A percentile compares a stretch with the other conserved stretches of the same genome.
Evolutionary conservation across 2,797 vertebrate genomes (phyloP).

Genomic region (Arrhamphus sclerolepis): DNA sequence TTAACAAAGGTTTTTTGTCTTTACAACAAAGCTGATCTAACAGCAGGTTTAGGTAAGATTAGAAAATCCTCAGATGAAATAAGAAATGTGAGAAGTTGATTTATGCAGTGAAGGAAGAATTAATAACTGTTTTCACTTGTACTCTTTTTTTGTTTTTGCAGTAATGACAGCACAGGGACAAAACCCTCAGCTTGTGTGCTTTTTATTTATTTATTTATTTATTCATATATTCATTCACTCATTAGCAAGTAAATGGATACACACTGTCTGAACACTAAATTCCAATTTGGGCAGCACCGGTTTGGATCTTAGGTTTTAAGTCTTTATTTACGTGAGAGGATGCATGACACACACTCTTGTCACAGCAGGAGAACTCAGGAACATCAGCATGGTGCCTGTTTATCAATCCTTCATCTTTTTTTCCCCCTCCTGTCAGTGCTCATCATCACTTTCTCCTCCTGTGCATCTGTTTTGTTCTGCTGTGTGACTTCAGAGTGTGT

Average conservation of each 20-base stretch:
- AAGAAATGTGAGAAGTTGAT: constrained; percentile 12
- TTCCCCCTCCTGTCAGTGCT: constrained; percentile 1
- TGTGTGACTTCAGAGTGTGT: not conserved
- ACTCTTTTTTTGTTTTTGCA: not conserved
- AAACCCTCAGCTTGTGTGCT: not conserved
- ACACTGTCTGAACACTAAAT: not conserved
- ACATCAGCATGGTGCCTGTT: constrained; percentile 33
- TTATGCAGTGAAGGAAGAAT: not conserved
- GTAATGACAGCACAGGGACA: not conserved
- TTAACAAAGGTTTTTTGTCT: too few relatives aligned
- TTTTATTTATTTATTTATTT: not conserved
- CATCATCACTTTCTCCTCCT: not conserved
- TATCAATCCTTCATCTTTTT: constrained; percentile 30
- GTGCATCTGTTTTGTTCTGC: not conserved
- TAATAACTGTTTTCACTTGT: too few relatives aligned
- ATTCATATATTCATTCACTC: too few relatives aligned
- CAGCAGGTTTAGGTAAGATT: not conserved
- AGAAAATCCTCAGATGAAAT: not conserved
- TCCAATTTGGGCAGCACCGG: constrained; percentile 15
- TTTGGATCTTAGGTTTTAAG: not conserved
- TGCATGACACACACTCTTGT: constrained; percentile 39
- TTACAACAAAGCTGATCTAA: too few relatives aligned
- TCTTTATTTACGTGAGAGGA: constrained; percentile 19
- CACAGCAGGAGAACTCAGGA: constrained; percentile 43
- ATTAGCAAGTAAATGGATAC: constrained; percentile 27